phyloP scores from a whole-genome alignment of 2,888 invertebrate genomes.

The Pammene fasciana region DNA sequence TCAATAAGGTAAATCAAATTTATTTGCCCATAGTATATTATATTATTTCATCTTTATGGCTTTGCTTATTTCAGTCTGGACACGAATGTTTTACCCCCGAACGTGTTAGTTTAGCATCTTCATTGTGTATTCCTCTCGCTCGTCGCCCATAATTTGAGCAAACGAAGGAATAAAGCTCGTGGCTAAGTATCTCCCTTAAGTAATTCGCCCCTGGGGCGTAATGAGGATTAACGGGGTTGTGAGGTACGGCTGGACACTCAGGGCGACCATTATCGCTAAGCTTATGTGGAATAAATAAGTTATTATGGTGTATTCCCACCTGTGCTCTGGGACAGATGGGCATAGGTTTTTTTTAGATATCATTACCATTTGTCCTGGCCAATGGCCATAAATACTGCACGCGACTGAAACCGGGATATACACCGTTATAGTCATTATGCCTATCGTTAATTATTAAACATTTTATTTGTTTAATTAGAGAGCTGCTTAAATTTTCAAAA shows the following conservation, averaged over 20 bases:
- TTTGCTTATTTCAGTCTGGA: slow-evolving; percentile 2
- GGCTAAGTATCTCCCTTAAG: slow-evolving; percentile 16
- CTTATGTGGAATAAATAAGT: neutral
- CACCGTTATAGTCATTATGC: no score
- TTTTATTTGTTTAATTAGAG: no score
- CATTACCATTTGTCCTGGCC: no score
- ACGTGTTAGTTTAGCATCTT: slow-evolving; percentile 9
- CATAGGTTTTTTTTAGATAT: no score
- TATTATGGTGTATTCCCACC: neutral
- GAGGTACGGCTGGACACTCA: neutral
- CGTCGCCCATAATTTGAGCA: slow-evolving; percentile 33
- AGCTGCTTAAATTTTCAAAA: no score
- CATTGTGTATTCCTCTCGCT: slow-evolving; percentile 32
- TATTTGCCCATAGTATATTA: no score
- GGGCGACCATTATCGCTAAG: neutral
- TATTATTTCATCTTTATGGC: neutral
- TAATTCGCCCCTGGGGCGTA: slow-evolving; percentile 16
- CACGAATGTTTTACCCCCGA: slow-evolving; percentile 11
- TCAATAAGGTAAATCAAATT: no score
- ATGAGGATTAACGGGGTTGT: slow-evolving; percentile 20
- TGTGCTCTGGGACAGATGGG: no score
- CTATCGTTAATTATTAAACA: no score
- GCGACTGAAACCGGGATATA: no score
- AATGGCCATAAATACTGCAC: no score
- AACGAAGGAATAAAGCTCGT: slow-evolving; percentile 23